These are phyloP conservation scores for Isichthys henryi DNA, from an alignment of 2,113 vertebrate species.

Conservation along the genomic window DNA sequence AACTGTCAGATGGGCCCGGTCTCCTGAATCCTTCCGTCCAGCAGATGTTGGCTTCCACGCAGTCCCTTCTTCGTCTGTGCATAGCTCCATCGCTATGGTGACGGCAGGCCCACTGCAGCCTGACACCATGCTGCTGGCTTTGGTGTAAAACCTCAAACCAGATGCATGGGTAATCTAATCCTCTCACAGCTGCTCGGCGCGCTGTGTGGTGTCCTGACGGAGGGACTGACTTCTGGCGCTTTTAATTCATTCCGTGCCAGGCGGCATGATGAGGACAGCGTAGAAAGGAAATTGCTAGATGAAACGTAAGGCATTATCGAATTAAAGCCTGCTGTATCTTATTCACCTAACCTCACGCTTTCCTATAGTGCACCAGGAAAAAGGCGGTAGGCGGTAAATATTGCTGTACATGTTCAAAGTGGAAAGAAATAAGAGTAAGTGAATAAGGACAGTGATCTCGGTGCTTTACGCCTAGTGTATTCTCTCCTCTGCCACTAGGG, in stretches of 20 bases:
- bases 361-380: background rate
- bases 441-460: background rate
- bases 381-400: background rate
- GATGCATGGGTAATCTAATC: slow-evolving; percentile 10
- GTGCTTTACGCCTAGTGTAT: background rate
- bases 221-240: slow-evolving; percentile 17
- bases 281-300: slow-evolving; percentile 11
- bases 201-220: background rate
- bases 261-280: slow-evolving; percentile 3
- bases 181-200: background rate
- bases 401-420: background rate
- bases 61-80: background rate
- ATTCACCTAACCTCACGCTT: background rate
- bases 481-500: background rate
- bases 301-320: slow-evolving; percentile 20
- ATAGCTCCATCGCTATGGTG: background rate
- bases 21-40: background rate
- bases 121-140: background rate
- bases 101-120: background rate
- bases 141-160: slow-evolving; percentile 25
- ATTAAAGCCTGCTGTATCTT: background rate
- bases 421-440: background rate
- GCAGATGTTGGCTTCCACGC: background rate
- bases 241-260: slow-evolving; percentile 31
- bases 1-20: background rate